Conservation (phyloP, 2,113 vertebrate species). For the Bombycilla garrulus region DNA sequence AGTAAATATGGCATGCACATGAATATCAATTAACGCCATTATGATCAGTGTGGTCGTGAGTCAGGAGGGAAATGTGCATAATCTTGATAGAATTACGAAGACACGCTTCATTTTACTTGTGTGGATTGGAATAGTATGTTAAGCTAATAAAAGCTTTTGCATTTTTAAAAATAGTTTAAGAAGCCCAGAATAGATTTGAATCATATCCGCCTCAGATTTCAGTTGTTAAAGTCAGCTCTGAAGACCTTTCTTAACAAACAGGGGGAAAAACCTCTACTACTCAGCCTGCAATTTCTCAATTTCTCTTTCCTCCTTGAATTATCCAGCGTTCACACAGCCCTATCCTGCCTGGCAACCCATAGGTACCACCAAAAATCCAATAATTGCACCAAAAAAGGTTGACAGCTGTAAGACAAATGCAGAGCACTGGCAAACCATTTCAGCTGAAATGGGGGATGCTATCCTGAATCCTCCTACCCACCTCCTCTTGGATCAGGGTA, state of each 20-base stretch:
- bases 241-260: neutral
- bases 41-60: constrained; percentile 42
- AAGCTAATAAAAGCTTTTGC: constrained; percentile 32
- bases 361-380: neutral
- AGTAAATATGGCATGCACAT: constrained; percentile 61
- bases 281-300: neutral
- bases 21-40: constrained; percentile 71
- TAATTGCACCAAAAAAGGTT: neutral
- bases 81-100: constrained; percentile 49
- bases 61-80: constrained; percentile 63
- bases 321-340: neutral
- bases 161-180: constrained; percentile 43
- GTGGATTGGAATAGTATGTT: constrained; percentile 4
- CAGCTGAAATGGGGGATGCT: neutral
- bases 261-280: neutral
- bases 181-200: constrained; percentile 20
- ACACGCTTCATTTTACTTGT: neutral
- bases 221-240: neutral
- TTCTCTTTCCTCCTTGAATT: neutral
- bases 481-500: neutral
- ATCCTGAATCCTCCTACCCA: neutral
- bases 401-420: neutral
- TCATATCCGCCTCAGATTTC: constrained; percentile 12
- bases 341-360: neutral
- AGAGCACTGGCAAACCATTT: neutral